phyloP scores from a whole-genome alignment of 2,888 invertebrate genomes.

The Nomada ferruginata region DNA sequence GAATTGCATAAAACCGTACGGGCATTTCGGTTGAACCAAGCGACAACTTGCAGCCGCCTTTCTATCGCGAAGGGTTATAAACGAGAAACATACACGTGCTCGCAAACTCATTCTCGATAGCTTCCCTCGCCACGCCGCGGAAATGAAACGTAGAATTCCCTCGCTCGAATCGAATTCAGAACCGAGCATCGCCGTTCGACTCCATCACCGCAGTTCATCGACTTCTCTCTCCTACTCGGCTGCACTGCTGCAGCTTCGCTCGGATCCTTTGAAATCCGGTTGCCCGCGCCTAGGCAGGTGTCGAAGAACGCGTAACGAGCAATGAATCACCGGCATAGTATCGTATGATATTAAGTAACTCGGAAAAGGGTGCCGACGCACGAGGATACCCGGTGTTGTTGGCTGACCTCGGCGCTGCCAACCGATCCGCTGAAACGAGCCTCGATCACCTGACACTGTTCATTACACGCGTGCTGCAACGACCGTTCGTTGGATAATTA shows the following conservation, averaged over 20 bases:
- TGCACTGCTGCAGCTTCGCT: conserved; percentile 3
- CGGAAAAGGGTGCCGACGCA: conserved; percentile 60
- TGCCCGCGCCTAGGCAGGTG: conserved; percentile 51
- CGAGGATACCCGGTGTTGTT: conserved; percentile 57
- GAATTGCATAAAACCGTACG: background rate
- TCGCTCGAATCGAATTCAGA: conserved; percentile 24
- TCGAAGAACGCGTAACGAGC: conserved; percentile 45
- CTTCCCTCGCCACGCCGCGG: conserved; percentile 18
- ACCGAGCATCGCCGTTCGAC: background rate
- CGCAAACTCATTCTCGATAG: background rate
- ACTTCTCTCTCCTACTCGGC: background rate
- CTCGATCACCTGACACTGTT: conserved; percentile 74
- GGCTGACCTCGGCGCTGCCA: conserved; percentile 66
- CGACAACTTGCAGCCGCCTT: no score
- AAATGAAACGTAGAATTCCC: conserved; percentile 42
- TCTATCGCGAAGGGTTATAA: no score
- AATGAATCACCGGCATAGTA: conserved; percentile 44
- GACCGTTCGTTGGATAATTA: conserved; percentile 68
- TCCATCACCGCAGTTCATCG: conserved; percentile 34
- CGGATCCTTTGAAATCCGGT: conserved; percentile 31
- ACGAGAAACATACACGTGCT: no score
- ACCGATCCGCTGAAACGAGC: conserved; percentile 71
- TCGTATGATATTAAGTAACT: conserved; percentile 62
- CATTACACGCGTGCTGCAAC: conserved; percentile 69
- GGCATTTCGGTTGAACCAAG: no score